Evolutionary conservation across 1,140 invertebrate genomes (phyloP), one percentile per base, ranked within the genome.

Genomic region (Ladona fulva): DNA sequence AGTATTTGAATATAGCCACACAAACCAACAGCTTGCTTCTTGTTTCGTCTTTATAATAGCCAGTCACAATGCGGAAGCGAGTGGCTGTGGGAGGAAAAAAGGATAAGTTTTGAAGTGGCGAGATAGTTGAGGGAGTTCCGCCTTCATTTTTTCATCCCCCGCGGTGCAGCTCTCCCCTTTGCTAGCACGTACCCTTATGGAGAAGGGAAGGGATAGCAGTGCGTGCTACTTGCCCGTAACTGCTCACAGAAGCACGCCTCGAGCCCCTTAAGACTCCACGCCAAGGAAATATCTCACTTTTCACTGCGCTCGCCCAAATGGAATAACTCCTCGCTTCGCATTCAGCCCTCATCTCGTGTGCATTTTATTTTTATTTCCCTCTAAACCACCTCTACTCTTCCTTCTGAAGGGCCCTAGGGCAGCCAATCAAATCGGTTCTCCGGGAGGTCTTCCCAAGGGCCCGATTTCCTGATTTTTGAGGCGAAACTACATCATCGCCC

Each of bases 391-490:
- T 37, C 3, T 8, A 37, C n/a, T n/a, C n/a, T n/a, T n/a, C n/a
- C n/a, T n/a, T n/a, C n/a, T n/a, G n/a, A 8, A 37, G 29, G 29
- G 29, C 29, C 29, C 29, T 37, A 8, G 29, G 16, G 52, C 52
- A 66, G 52, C 52, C 52, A 66, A 66, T 66, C 52, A 66, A 66
- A 66, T 66, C 52, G 52, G 5, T 66, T 66, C 52, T 66, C 52
- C 52, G 3, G 5, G 52, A 66, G 52, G 52, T 16, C 14, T 5
- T 66, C 52, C 52, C 52, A 16, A 37, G 52, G 12, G 52, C 52
- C 52, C 52, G 52, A 66, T 66, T 66, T 66, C 52, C 52, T 66
- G 52, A 66, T 66, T 66, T 66, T 66, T 66, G 52, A 66, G 52
- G 52, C 52, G 14, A 3, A 12, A 66, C 52, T 66, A 66, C 52